Base-by-base conservation (phyloP, 2,797 vertebrate species). In the Salarias fasciatus region DNA sequence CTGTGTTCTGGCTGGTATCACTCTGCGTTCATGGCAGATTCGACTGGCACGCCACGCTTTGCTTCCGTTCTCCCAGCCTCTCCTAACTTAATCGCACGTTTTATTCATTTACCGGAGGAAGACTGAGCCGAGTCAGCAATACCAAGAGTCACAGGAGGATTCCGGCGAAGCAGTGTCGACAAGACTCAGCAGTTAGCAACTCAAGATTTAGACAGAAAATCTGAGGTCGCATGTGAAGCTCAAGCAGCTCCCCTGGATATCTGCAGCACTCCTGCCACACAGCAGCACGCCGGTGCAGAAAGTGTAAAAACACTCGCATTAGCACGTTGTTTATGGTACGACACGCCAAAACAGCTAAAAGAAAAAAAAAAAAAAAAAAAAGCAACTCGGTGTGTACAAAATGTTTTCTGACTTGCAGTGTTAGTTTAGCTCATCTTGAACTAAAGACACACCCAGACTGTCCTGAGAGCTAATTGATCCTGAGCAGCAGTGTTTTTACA, bases 1-100 rank as follows among this genome's bases (percentile, higher is more conserved):
- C 36, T 60, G 75, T 70, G 37, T 59, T 78, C 53, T 69, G 42
- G 59, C 73, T 72, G 63, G 60, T 63, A 66, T 35, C 33, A 35
- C 71, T 82, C 81, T 68, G 78, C 69, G 50, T 9, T 35, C 33
- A 2, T 9, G 33, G 33, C 49, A 53, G 63, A 60, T 53, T 61
- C 56, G 52, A 38, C 63, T 42, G 59, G 48, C 40, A 42, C 46
- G 40, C 28, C 45, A 24, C 40, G 63, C 72, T 63, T 62, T 1
- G 30, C 64, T 50, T 76, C 43, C 72, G 64, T 80, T 76, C 38
- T 42, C 33, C 79, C 69, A 13, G 46, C 59, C 24, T 60, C 60
- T 48, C 60, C 72, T 67, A 35, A 63, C 53, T 33, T 49, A 18
- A 56, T 72, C 48, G 61, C 50, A 48, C 8, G 12, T 64, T 15